Percentiles rank a stretch among this genome's conserved stretches.
These are phyloP conservation scores for Diachasma alloeum DNA, from an alignment of 1,140 invertebrate species.

Conservation along the genomic window DNA sequence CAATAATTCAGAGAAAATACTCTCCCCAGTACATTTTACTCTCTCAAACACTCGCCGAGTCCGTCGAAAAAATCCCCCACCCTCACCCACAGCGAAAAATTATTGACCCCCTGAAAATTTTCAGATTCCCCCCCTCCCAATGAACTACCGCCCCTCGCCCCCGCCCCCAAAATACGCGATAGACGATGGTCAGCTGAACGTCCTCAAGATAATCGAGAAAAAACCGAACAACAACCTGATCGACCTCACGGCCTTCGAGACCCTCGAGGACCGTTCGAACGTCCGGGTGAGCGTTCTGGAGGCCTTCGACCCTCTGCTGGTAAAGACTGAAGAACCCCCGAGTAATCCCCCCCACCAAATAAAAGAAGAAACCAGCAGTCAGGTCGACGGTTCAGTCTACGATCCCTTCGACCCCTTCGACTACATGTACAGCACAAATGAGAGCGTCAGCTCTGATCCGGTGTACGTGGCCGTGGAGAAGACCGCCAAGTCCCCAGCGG, in stretches of 20 bases:
- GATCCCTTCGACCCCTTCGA: constrained; percentile 88
- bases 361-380: constrained; percentile 42
- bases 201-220: constrained; percentile 64
- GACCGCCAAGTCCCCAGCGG: constrained; percentile 69
- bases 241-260: constrained; percentile 64
- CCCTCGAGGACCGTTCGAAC: constrained; percentile 66
- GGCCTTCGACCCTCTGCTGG: constrained; percentile 83
- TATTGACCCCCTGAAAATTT: constrained; percentile 33
- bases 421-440: constrained; percentile 80
- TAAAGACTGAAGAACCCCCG: constrained; percentile 58
- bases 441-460: constrained; percentile 78
- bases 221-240: constrained; percentile 68
- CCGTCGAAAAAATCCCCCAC: no score
- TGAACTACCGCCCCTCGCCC: constrained; percentile 54
- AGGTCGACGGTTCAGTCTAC: constrained; percentile 77
- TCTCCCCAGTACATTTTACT: no score
- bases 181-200: constrained; percentile 57
- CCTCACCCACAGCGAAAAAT: no score
- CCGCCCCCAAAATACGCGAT: constrained; percentile 38
- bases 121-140: constrained; percentile 62
- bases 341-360: constrained; percentile 35
- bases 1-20: no score
- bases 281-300: constrained; percentile 82
- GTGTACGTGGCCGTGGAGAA: constrained; percentile 79
- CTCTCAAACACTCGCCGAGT: no score